Evolutionary conservation across 2,113 vertebrate species (phyloP).

Genomic region (Epinephelus fuscoguttatus): DNA sequence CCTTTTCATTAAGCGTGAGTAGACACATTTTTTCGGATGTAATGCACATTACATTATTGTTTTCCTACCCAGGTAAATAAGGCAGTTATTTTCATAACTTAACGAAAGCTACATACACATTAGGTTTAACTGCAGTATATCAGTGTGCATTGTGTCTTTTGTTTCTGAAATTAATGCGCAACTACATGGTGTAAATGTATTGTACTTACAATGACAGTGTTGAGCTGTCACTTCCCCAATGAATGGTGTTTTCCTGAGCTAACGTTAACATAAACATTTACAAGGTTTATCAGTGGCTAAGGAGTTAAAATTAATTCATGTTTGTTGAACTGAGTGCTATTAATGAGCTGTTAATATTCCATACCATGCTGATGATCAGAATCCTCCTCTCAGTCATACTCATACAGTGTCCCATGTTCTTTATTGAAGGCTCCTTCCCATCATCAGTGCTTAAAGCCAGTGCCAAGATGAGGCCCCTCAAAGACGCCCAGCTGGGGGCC

Average conservation of each 20-base stretch:
- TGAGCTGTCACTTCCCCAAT: neutral
- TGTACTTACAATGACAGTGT: neutral
- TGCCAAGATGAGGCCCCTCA: conserved; percentile 90
- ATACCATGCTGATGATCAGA: neutral
- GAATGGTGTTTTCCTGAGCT: neutral
- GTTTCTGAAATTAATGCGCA: neutral
- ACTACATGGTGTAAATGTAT: neutral
- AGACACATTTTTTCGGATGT: neutral
- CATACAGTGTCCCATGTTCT: neutral
- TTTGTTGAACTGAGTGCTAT: neutral
- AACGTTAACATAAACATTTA: neutral
- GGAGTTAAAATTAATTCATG: neutral
- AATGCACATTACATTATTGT: neutral
- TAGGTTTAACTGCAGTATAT: neutral
- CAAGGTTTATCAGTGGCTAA: neutral
- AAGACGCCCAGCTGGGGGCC: conserved; percentile 93
- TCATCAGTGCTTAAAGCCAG: conserved; percentile 17
- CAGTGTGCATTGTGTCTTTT: neutral
- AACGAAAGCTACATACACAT: neutral
- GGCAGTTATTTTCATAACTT: neutral
- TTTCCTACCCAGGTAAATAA: neutral
- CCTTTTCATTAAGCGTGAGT: conserved; percentile 44
- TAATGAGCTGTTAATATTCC: neutral
- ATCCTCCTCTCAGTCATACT: neutral
- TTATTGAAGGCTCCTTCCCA: neutral